A percentile compares a stretch with the other conserved stretches of the same genome.
Evolutionary conservation across 2,113 vertebrate species (phyloP).

Genomic region (Ailurus styani): DNA sequence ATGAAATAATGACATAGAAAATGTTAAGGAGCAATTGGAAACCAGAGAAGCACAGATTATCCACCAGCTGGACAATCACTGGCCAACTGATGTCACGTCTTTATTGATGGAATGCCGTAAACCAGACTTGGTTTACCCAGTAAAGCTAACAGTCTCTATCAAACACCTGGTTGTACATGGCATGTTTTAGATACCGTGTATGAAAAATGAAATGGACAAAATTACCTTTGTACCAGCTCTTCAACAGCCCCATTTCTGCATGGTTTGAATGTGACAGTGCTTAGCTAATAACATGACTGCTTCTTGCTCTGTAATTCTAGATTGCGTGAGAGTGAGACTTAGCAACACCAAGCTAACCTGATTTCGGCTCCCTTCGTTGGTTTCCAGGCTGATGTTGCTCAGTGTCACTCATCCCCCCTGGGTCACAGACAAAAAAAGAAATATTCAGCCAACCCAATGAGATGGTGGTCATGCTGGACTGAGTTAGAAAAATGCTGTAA

Average conservation of each 20-base stretch:
- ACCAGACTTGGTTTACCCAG: not conserved
- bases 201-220: not conserved
- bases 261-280: not conserved
- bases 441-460: not conserved
- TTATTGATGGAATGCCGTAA: not conserved
- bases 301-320: not conserved
- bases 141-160: not conserved
- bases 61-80: not conserved
- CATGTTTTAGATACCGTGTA: not conserved
- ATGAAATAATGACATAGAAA: not conserved
- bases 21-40: not conserved
- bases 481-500: not conserved
- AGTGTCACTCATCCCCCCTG: not conserved
- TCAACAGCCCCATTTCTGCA: not conserved
- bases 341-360: not conserved
- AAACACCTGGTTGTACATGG: not conserved
- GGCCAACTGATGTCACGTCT: not conserved
- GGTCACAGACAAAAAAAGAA: not conserved
- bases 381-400: not conserved
- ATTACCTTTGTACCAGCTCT: not conserved
- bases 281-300: not conserved
- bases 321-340: not conserved
- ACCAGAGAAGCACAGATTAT: not conserved
- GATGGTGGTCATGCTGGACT: not conserved
- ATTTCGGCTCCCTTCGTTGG: slow-evolving; percentile 1